phyloP scores from a whole-genome alignment of 2,797 vertebrate genomes.

The Lophotriccus pileatus region DNA sequence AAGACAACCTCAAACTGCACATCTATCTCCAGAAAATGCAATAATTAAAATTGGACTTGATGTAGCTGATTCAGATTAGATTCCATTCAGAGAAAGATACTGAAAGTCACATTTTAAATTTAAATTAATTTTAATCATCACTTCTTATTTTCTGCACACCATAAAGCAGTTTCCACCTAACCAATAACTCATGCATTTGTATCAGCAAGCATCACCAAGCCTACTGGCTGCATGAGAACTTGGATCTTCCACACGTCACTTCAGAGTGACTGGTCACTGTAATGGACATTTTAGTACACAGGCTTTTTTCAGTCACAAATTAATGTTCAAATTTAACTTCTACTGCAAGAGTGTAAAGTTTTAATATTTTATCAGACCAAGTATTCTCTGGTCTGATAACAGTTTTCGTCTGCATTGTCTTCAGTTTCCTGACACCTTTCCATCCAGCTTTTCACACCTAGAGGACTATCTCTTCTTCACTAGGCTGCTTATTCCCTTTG shows the following conservation, averaged over 20 bases:
- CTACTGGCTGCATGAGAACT: neutral
- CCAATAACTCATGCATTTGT: neutral
- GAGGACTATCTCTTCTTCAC: neutral
- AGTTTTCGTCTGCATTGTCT: neutral
- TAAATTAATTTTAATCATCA: neutral
- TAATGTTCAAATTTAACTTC: neutral
- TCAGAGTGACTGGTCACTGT: neutral
- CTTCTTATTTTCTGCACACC: neutral
- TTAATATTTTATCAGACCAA: neutral
- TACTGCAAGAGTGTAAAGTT: neutral
- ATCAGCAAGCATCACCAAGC: neutral
- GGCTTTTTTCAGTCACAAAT: neutral
- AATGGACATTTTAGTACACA: neutral
- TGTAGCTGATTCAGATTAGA: neutral
- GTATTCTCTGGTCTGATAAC: neutral
- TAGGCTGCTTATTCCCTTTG: neutral
- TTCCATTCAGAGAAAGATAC: neutral
- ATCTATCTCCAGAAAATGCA: neutral
- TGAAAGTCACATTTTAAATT: neutral
- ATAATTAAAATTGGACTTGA: neutral
- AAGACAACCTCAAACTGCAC: neutral
- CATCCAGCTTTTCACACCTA: neutral
- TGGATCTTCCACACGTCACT: neutral
- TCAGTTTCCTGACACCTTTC: neutral
- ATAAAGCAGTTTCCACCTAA: neutral